Evolutionary conservation across 2,888 invertebrate species (phyloP).

Genomic region (Rotaria macrura): DNA sequence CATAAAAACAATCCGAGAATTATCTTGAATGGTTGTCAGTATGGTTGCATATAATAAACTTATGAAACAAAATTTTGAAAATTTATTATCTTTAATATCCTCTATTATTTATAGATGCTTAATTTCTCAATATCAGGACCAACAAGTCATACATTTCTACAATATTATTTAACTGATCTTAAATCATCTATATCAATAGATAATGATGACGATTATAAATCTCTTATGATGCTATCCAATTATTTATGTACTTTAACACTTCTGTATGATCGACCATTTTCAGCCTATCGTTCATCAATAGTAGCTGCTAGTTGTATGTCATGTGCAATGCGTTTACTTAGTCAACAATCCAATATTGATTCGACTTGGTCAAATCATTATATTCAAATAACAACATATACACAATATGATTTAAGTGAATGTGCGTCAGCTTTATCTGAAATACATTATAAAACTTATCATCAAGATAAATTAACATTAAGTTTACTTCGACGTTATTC

Average conservation of each 20-base stretch:
- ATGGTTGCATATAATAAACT: no score
- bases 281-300: background rate
- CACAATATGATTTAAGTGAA: background rate
- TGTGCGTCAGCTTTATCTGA: background rate
- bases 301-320: background rate
- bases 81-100: no score
- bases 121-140: background rate
- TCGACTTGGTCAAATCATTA: background rate
- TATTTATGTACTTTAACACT: background rate
- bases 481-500: background rate
- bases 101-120: background rate
- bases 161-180: background rate
- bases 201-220: background rate
- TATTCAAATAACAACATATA: background rate
- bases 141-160: background rate
- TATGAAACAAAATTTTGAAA: no score
- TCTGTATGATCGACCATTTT: background rate
- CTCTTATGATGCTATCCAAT: background rate
- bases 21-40: no score
- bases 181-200: background rate
- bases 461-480: background rate
- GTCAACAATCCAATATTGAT: background rate
- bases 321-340: background rate
- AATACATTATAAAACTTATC: background rate
- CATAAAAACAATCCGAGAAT: no score